Conservation (phyloP, 1,140 invertebrate genomes). For the Hydropsyche tenuis region DNA sequence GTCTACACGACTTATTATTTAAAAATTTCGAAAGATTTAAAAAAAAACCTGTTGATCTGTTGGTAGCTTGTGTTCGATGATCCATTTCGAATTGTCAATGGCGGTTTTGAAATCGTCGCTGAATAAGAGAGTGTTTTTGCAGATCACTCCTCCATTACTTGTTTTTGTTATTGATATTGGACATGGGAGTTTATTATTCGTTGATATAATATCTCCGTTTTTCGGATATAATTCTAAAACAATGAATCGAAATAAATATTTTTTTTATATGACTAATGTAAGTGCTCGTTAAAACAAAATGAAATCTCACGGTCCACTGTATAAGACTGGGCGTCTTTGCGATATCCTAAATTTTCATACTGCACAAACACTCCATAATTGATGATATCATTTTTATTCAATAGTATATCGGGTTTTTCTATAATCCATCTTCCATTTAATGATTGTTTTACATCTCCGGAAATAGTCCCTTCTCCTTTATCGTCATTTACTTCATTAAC, state of each 20-base stretch:
- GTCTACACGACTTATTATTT: no score
- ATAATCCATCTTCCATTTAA: slow-evolving; percentile 51
- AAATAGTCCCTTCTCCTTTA: slow-evolving; percentile 51
- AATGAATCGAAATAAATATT: background rate
- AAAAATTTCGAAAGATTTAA: no score
- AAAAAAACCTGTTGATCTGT: slow-evolving; percentile 38
- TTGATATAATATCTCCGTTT: slow-evolving; percentile 20
- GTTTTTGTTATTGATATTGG: slow-evolving; percentile 33
- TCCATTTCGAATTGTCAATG: slow-evolving; percentile 48
- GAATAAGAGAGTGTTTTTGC: slow-evolving; percentile 54
- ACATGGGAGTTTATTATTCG: slow-evolving; percentile 7
- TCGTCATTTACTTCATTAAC: slow-evolving; percentile 49
- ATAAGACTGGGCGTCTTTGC: slow-evolving; percentile 50
- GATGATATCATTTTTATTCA: slow-evolving; percentile 51
- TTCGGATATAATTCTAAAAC: background rate
- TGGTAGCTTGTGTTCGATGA: slow-evolving; percentile 46
- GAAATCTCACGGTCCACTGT: slow-evolving; percentile 48
- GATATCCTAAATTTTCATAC: slow-evolving; percentile 51
- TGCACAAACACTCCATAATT: slow-evolving; percentile 55
- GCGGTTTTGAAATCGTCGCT: slow-evolving; percentile 52
- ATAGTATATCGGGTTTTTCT: slow-evolving; percentile 37
- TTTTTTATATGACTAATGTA: no score
- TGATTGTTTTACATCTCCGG: slow-evolving; percentile 47
- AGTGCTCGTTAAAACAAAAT: no score
- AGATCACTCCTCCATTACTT: slow-evolving; percentile 48